Evolutionary conservation across 2,113 vertebrate genomes (phyloP), one percentile per base, ranked within the genome.

Genomic region (Prunella fulvescens): DNA sequence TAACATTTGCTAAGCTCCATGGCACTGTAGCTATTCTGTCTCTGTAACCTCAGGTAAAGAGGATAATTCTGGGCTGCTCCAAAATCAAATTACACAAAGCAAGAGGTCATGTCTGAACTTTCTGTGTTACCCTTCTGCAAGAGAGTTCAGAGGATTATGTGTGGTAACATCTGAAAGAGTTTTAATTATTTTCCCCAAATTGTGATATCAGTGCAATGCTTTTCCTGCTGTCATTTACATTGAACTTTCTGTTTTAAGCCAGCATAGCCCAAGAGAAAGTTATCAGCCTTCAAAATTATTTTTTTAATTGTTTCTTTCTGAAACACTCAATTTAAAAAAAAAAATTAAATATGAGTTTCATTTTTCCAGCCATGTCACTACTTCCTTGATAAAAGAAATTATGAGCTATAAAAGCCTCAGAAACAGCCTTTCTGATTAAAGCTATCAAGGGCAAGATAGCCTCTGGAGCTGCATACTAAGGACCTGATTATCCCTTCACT

Each of bases 381-480:
- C 47, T 81, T 94, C 72, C 76, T 82, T 95, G 88, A 93, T 81
- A 88, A 92, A 96, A 83, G 82, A 93, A 90, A 90, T 88, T 0
- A 95, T 92, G 66, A 96, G 66, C 70, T 81, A 76, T 79, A 87
- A 94, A 95, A 94, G 31, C 39, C 78, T 87, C 70, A 79, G 81
- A 86, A 96, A 78, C 29, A 92, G 73, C 69, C 61, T 65, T 91
- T 92, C 73, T 91, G 77, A 92, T 89, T 87, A 81, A 89, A 92
- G 70, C 45, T 76, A 54, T 64, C 57, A 76, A 54, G 57, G 84
- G 73, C 54, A 91, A 76, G 60, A 86, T 48, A 89, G 66, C 50
- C 81, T 87, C 93, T 89, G 86, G 89, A 95, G 73, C 25, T 83
- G 89, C 89, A 95, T 92, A 76, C 70, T 93, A 71, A 93, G 70